Percentiles rank a stretch among this genome's conserved stretches.
These are phyloP conservation scores for Gracilinanus agilis DNA, from an alignment of 2,113 vertebrate genomes.

Conservation along the genomic window DNA sequence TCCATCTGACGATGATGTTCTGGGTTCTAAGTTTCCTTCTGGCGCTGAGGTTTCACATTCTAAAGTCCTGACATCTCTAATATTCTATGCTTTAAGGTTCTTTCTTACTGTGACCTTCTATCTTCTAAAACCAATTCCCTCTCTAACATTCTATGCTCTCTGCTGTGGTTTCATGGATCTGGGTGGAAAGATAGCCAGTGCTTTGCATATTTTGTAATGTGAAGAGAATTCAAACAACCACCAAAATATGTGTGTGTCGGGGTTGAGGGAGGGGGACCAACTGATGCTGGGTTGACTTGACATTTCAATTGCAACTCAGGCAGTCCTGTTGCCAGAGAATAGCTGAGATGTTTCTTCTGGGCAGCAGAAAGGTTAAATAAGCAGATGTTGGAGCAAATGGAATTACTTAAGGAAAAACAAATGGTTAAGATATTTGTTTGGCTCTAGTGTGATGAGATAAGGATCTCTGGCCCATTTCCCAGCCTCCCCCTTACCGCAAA, in stretches of 20 bases:
- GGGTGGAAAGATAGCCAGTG: not conserved
- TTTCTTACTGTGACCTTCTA: not conserved
- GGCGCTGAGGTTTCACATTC: not conserved
- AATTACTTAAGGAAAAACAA: not conserved
- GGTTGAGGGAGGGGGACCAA: not conserved
- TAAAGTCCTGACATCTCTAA: not conserved
- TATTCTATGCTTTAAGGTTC: not conserved
- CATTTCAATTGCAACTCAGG: not conserved
- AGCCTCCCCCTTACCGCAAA: not conserved
- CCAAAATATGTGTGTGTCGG: not conserved
- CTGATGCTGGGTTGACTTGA: not conserved
- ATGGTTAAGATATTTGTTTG: not conserved
- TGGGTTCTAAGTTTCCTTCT: not conserved
- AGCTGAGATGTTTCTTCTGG: not conserved
- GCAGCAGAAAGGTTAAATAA: conserved; percentile 6
- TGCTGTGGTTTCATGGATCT: not conserved
- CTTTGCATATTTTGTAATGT: not conserved
- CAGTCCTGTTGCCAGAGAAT: not conserved
- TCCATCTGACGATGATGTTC: not conserved
- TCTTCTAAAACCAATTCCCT: not conserved
- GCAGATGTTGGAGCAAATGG: not conserved
- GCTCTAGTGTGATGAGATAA: not conserved
- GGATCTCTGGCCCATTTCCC: not conserved
- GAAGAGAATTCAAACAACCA: not conserved
- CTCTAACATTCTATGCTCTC: not conserved